These are phyloP conservation scores for Hemichromis elongatus DNA, from an alignment of 2,113 vertebrate genomes.

Conservation along the genomic window DNA sequence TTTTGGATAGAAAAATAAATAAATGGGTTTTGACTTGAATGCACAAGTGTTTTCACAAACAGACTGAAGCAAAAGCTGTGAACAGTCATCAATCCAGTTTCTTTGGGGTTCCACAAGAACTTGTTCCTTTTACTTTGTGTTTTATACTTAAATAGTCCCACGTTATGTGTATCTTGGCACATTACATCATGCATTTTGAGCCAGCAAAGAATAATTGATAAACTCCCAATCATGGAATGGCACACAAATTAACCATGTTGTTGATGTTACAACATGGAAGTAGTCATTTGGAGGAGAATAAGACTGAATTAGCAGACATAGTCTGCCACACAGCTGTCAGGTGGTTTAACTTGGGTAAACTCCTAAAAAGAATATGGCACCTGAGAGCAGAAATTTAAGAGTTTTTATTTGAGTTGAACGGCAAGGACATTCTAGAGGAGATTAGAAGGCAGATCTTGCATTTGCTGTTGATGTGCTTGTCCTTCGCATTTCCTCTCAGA, in stretches of 20 bases:
- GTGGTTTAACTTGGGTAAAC: neutral
- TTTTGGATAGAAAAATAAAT: too few species aligned
- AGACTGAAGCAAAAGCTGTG: too few species aligned
- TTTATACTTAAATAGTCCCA: too few species aligned
- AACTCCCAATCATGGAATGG: too few species aligned
- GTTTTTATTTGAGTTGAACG: neutral
- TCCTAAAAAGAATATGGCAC: neutral
- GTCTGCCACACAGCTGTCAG: neutral
- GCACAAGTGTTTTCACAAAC: too few species aligned
- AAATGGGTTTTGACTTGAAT: too few species aligned
- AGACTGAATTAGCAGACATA: neutral
- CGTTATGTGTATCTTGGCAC: too few species aligned
- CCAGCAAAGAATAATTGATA: too few species aligned
- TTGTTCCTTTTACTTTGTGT: too few species aligned
- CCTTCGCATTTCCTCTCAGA: neutral
- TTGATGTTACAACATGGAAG: neutral
- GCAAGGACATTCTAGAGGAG: neutral
- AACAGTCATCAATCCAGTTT: too few species aligned
- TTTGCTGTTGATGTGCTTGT: neutral
- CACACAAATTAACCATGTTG: neutral
- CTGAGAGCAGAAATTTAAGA: neutral
- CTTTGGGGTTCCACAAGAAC: too few species aligned
- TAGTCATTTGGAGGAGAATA: neutral
- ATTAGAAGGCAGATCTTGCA: neutral
- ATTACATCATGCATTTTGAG: too few species aligned